Base-by-base conservation (phyloP, 2,888 invertebrate species). In the Lagria hirta region DNA sequence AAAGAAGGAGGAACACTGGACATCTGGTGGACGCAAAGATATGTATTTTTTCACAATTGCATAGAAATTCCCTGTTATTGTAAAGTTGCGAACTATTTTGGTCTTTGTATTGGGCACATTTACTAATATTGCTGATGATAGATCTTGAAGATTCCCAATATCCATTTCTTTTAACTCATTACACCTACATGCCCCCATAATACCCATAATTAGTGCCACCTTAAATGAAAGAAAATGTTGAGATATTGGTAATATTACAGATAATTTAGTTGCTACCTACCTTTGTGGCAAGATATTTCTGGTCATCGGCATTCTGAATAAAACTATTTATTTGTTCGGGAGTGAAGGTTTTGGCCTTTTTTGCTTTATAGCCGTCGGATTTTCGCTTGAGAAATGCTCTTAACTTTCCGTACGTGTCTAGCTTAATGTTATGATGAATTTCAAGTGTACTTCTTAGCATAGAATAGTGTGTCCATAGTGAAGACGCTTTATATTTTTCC, bases 341-440 rank as follows among this genome's bases (percentile, higher is more conserved):
- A 10, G 58, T 43, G 4, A 60, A 54, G 17, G 41, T 47, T 29
- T 54, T 53, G 1, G 60, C 51, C 46, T 58, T 57, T 46, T 60
- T 60, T 16, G 52, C 27, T 16, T 21, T 13, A 41, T 49, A 61
- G 22, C 57, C 60, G 4, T 37, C 38, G n/a, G 44, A 41, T 21
- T 55, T 51, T 22, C 44, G 29, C 40, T 51, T 55, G 15, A 58
- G 34, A 29, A 53, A 58, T 2, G 43, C 36, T 8, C 11, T 4
- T 11, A 42, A 21, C 32, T 42, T 44, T 7, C 6, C 17, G 21
- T 30, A 43, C 10, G 23, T 44, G 4, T 15, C 6, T 16, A 47
- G 22, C 15, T 41, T 17, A n/a, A 43, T 22, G 22, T 48, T 43
- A 16, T 47, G 14, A 11, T 49, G 47, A 22, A 43, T 28, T 13